A percentile compares a stretch with the other conserved stretches of the same genome.
Evolutionary conservation across 2,888 invertebrate genomes (phyloP).

Genomic region (Leptinotarsa rubiginosa): DNA sequence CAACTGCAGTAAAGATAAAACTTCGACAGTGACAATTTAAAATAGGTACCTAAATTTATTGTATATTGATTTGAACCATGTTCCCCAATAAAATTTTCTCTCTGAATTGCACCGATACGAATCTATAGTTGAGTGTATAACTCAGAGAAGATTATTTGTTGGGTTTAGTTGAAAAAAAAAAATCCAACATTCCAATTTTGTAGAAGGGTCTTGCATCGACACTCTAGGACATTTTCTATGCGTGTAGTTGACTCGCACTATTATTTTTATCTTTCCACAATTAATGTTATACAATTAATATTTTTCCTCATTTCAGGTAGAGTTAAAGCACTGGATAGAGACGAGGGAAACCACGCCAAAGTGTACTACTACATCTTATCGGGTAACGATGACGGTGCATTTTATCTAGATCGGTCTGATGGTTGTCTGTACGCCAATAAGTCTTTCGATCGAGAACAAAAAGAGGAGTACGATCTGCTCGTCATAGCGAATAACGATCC

Average conservation of each 20-base stretch:
- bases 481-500: slow-evolving; percentile 88
- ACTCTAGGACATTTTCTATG: too few species aligned
- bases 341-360: slow-evolving; percentile 83
- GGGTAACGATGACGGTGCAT: slow-evolving; percentile 82
- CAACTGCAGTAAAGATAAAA: too few species aligned
- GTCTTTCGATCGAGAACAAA: slow-evolving; percentile 85
- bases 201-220: too few species aligned
- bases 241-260: neutral
- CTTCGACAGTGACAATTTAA: too few species aligned
- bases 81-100: too few species aligned
- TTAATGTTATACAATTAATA: neutral
- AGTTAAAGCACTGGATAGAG: slow-evolving; percentile 79
- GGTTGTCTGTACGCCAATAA: slow-evolving; percentile 84
- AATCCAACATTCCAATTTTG: too few species aligned
- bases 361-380: slow-evolving; percentile 86
- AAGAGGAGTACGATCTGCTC: slow-evolving; percentile 79
- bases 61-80: too few species aligned
- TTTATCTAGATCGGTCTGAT: slow-evolving; percentile 82
- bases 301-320: slow-evolving; percentile 67
- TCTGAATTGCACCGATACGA: too few species aligned
- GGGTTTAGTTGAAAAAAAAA: too few species aligned
- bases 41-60: too few species aligned
- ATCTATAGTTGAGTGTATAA: too few species aligned
- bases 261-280: neutral
- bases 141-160: too few species aligned